Percentiles rank a stretch among this genome's conserved stretches.
phyloP scores from a whole-genome alignment of 2,888 invertebrate genomes.

The Labia minor region DNA sequence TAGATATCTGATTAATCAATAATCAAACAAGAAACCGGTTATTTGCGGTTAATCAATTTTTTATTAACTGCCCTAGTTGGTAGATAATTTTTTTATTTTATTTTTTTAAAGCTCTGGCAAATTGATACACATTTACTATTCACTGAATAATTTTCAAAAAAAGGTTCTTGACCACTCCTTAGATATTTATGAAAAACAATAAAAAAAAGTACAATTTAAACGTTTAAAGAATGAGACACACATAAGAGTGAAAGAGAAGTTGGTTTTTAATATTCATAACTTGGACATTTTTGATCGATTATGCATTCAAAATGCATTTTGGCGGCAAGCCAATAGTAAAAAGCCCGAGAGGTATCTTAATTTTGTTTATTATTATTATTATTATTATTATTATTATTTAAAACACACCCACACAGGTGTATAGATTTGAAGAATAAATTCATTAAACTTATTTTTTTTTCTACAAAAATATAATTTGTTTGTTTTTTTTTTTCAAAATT shows the following conservation, averaged over 20 bases:
- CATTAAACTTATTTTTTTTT: too few species aligned
- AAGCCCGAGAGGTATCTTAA: neutral
- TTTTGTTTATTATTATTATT: too few species aligned
- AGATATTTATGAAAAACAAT: too few species aligned
- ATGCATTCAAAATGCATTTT: conserved; percentile 13
- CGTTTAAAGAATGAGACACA: neutral
- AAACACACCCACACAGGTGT: neutral
- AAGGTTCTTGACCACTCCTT: neutral
- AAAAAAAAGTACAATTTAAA: too few species aligned
- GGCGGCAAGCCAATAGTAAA: neutral
- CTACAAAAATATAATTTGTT: too few species aligned
- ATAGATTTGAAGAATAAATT: neutral
- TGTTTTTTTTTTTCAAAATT: too few species aligned
- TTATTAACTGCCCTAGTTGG: conserved; percentile 13
- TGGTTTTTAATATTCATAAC: neutral
- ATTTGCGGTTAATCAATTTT: conserved; percentile 8
- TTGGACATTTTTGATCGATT: conserved; percentile 7
- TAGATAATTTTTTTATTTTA: neutral
- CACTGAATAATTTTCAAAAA: neutral
- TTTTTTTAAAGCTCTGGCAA: neutral
- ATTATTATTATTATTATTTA: too few species aligned
- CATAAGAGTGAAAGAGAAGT: neutral
- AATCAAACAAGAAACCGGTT: conserved; percentile 7
- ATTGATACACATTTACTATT: conserved; percentile 6
- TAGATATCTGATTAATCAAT: conserved; percentile 2